phyloP scores from a whole-genome alignment of 2,113 vertebrate genomes.

The Hippotragus niger region DNA sequence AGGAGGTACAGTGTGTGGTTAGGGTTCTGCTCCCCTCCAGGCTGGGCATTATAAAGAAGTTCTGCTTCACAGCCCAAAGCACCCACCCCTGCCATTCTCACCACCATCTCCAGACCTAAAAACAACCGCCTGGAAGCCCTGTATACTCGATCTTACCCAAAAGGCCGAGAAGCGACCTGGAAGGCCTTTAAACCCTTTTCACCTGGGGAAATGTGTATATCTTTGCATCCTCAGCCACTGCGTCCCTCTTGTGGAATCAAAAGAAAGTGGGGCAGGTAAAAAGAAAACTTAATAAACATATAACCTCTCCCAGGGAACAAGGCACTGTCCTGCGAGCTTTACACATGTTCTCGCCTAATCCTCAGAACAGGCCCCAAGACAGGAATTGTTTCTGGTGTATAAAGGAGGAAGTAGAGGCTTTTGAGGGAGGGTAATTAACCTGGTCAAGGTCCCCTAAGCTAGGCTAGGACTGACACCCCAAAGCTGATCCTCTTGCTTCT shows the following conservation, averaged over 20 bases:
- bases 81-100: background rate
- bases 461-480: background rate
- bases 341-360: background rate
- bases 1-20: background rate
- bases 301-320: background rate
- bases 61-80: background rate
- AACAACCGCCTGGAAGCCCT: background rate
- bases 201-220: background rate
- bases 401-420: background rate
- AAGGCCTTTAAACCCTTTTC: background rate
- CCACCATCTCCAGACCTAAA: background rate
- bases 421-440: background rate
- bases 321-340: background rate
- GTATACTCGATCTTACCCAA: background rate
- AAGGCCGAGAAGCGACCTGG: background rate
- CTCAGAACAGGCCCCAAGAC: background rate
- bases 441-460: background rate
- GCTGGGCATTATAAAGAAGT: fast-evolving
- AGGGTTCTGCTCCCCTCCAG: background rate
- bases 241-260: background rate
- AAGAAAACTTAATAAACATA: background rate
- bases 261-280: no score
- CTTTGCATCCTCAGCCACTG: background rate
- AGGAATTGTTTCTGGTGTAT: background rate
- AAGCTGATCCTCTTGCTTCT: background rate